A percentile compares a stretch with the other conserved stretches of the same genome.
Evolutionary conservation across 1,140 invertebrate genomes (phyloP).

Genomic region (Pseudomyrmex flavicornis): DNA sequence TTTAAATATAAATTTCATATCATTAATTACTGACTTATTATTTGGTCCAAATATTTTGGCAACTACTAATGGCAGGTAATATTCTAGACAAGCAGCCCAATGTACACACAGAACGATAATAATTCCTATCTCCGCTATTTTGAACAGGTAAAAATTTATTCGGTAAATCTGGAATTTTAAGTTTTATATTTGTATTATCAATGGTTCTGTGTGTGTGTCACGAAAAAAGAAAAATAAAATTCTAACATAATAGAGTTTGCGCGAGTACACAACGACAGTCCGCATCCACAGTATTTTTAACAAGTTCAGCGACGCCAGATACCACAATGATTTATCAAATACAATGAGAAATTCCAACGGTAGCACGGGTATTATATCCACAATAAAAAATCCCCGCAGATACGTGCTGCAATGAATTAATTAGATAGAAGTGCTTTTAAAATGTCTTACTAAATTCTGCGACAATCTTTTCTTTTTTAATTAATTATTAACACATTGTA

Average conservation of each 20-base stretch:
- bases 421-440: too few species aligned
- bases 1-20: slow-evolving; percentile 3
- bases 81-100: slow-evolving; percentile 80
- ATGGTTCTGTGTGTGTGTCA: too few species aligned
- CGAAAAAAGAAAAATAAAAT: neutral
- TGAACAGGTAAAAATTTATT: slow-evolving; percentile 73
- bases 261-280: slow-evolving; percentile 72
- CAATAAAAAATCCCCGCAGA: slow-evolving; percentile 73
- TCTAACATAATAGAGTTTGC: slow-evolving; percentile 72
- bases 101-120: slow-evolving; percentile 74
- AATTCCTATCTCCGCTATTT: slow-evolving; percentile 71
- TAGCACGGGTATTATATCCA: slow-evolving; percentile 74
- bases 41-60: slow-evolving; percentile 21
- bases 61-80: slow-evolving; percentile 74
- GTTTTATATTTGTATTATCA: neutral
- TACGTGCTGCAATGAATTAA: slow-evolving; percentile 73
- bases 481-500: neutral
- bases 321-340: slow-evolving; percentile 62
- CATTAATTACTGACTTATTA: slow-evolving; percentile 25
- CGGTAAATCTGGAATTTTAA: slow-evolving; percentile 73
- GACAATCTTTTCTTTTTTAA: neutral
- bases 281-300: slow-evolving; percentile 78
- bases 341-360: slow-evolving; percentile 73
- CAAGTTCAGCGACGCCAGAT: slow-evolving; percentile 70
- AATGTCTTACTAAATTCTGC: too few species aligned